These are phyloP conservation scores for Holothuria scabra DNA, from an alignment of 53 echinoderm and acorn worm genomes.

Conservation along the genomic window DNA sequence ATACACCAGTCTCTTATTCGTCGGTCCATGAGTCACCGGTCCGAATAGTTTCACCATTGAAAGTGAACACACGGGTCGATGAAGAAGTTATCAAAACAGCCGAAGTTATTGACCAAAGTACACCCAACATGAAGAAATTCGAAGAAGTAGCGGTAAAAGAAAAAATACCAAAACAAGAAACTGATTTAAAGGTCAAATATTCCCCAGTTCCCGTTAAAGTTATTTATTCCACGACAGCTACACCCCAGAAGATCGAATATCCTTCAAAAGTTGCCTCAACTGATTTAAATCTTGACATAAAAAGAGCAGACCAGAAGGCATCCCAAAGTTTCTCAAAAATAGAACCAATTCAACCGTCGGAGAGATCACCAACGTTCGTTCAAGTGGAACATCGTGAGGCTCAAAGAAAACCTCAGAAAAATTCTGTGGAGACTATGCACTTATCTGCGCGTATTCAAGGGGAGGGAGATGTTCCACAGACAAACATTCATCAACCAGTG, in stretches of 20 bases:
- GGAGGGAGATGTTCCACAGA: too few relatives aligned
- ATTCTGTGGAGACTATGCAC: too few relatives aligned
- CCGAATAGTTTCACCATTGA: slow-evolving; percentile 20
- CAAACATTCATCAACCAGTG: too few relatives aligned
- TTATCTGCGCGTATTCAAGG: too few relatives aligned
- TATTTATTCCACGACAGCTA: slow-evolving; percentile 7
- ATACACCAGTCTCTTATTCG: neutral
- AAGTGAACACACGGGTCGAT: neutral
- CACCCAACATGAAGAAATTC: neutral
- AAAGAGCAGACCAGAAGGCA: too few relatives aligned
- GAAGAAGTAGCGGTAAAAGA: neutral
- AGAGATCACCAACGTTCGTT: too few relatives aligned
- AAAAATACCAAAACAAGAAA: neutral
- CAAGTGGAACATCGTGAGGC: too few relatives aligned
- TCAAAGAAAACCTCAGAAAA: too few relatives aligned
- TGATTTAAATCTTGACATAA: too few relatives aligned
- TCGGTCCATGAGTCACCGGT: slow-evolving; percentile 25
- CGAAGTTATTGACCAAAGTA: slow-evolving; percentile 26
- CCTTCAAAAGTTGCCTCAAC: slow-evolving; percentile 1
- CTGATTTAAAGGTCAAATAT: slow-evolving; percentile 18
- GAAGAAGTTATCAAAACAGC: slow-evolving; percentile 31
- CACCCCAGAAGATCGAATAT: slow-evolving; percentile 16
- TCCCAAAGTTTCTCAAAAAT: too few relatives aligned
- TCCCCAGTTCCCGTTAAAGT: slow-evolving; percentile 28
- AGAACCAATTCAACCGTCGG: too few relatives aligned